Conservation (phyloP, 2,113 vertebrate species). For the Sinocyclocheilus anophthalmus region DNA sequence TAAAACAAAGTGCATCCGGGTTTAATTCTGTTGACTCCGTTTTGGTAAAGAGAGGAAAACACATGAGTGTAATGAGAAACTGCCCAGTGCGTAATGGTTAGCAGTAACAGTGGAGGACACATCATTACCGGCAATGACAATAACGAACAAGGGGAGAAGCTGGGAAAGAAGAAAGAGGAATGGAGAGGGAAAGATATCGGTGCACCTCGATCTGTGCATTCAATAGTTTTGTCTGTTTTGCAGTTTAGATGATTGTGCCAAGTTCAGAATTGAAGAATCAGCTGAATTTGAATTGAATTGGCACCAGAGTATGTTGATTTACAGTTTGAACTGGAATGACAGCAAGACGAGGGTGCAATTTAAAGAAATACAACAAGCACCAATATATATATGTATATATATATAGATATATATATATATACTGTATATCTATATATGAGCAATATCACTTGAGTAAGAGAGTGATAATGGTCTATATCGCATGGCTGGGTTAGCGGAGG, state of each 20-base stretch:
- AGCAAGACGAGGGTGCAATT: no score
- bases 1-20: neutral
- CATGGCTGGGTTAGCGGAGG: no score
- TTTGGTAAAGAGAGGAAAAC: constrained; percentile 3
- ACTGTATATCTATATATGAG: no score
- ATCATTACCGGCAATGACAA: neutral
- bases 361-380: no score
- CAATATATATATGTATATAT: no score
- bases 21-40: neutral
- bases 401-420: no score
- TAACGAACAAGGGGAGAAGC: neutral
- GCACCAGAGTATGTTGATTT: no score
- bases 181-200: neutral
- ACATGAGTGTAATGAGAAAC: neutral
- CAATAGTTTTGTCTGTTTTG: neutral
- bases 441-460: no score
- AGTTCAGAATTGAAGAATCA: neutral
- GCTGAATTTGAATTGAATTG: neutral
- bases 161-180: neutral
- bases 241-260: neutral
- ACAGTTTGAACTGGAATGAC: no score
- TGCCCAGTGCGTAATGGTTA: neutral
- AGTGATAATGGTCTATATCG: no score
- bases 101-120: neutral
- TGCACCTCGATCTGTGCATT: neutral